Evolutionary conservation across 1,140 invertebrate genomes (phyloP).

Genomic region (Zaprionus lachaisei): DNA sequence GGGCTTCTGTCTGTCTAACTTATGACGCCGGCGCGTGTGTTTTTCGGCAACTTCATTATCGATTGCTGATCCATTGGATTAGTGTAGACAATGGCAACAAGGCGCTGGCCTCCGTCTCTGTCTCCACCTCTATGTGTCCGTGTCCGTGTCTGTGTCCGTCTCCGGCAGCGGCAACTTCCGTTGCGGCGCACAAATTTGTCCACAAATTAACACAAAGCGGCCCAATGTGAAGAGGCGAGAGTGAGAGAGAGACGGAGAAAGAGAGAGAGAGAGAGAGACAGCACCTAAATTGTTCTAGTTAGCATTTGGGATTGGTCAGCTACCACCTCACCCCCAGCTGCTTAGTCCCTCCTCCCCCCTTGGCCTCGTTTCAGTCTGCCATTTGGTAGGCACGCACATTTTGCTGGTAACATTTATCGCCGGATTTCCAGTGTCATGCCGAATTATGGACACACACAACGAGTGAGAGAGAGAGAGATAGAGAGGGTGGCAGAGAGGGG

Average conservation of each 20-base stretch:
- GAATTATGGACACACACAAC: constrained; percentile 63
- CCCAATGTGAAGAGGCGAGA: constrained; percentile 38
- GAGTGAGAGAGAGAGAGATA: neutral
- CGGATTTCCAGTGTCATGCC: constrained; percentile 82
- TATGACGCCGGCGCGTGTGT: constrained; percentile 78
- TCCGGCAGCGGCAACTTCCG: constrained; percentile 45
- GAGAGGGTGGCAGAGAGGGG: neutral
- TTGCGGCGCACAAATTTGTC: constrained; percentile 79
- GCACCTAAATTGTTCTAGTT: constrained; percentile 78
- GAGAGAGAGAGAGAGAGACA: constrained; percentile 19
- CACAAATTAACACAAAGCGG: constrained; percentile 82
- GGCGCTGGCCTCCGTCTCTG: constrained; percentile 45
- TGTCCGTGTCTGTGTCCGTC: neutral
- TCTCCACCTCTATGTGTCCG: neutral
- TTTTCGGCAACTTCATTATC: constrained; percentile 82
- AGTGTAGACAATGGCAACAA: constrained; percentile 64
- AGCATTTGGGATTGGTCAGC: constrained; percentile 45
- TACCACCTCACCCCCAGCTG: neutral
- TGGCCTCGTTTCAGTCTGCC: constrained; percentile 15
- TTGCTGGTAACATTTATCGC: constrained; percentile 81
- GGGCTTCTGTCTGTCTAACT: constrained; percentile 47
- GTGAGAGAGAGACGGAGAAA: constrained; percentile 14
- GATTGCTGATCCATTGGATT: constrained; percentile 79
- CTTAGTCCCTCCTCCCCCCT: neutral
- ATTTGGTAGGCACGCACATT: constrained; percentile 73